These are phyloP conservation scores for Morinoia aosen DNA, from an alignment of 2,888 invertebrate species.

Conservation along the genomic window DNA sequence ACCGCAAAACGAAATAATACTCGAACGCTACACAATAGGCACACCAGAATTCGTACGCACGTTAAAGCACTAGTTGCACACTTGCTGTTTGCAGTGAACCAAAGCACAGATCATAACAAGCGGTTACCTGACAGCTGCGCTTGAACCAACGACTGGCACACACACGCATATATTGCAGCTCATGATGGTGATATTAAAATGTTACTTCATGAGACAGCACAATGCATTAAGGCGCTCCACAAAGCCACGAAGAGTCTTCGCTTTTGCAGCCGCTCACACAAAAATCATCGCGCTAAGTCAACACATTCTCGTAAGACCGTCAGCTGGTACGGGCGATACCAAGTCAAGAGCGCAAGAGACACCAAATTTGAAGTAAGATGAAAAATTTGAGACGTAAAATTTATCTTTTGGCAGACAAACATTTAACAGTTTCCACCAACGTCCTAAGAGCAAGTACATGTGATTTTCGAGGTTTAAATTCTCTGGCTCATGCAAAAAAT, in stretches of 20 bases:
- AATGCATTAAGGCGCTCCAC: background rate
- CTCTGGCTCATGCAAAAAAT: background rate
- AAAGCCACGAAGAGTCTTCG: background rate
- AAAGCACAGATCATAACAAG: background rate
- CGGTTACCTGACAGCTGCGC: background rate
- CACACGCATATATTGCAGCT: background rate
- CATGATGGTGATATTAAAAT: background rate
- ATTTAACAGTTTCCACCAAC: background rate
- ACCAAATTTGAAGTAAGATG: background rate
- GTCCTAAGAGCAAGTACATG: background rate
- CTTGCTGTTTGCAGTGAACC: background rate
- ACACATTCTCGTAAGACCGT: background rate
- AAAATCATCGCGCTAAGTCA: background rate
- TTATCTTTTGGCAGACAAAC: background rate
- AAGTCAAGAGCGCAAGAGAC: background rate
- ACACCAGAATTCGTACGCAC: background rate
- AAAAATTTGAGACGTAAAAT: background rate
- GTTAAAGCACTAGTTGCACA: background rate
- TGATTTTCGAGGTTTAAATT: background rate
- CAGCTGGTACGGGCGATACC: background rate
- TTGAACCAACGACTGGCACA: background rate
- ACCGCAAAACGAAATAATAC: background rate
- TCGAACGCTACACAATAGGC: background rate
- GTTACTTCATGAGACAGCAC: constrained; percentile 3
- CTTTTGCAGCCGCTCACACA: background rate